These are phyloP conservation scores for Rhabdomys pumilio DNA, from an alignment of 2,797 vertebrate species.

Conservation along the genomic window DNA sequence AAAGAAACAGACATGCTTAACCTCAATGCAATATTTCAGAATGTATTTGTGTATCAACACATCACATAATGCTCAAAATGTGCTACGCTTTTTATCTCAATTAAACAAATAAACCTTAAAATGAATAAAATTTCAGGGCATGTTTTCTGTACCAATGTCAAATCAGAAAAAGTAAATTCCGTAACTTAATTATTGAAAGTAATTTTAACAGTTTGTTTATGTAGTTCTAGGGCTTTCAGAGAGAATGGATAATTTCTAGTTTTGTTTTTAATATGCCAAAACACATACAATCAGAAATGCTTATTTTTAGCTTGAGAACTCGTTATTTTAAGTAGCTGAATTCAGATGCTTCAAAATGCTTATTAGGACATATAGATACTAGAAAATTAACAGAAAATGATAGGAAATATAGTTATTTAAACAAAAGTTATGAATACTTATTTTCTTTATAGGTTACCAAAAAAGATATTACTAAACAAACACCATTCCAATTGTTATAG, in stretches of 20 bases:
- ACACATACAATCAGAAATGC: slow-evolving; percentile 68
- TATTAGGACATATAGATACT: background rate
- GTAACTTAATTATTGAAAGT: slow-evolving; percentile 66
- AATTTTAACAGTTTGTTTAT: slow-evolving; percentile 76
- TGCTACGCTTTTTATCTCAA: background rate
- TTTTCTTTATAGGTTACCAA: background rate
- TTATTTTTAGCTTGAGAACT: slow-evolving; percentile 77
- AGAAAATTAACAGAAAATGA: slow-evolving; percentile 41
- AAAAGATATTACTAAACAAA: background rate
- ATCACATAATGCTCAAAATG: background rate
- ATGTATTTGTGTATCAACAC: background rate
- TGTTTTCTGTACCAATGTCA: slow-evolving; percentile 77
- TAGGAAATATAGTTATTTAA: slow-evolving; percentile 59
- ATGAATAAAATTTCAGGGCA: slow-evolving; percentile 69
- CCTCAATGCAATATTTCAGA: background rate
- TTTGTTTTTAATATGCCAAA: slow-evolving; percentile 77
- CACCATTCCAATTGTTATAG: background rate
- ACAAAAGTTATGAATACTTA: background rate
- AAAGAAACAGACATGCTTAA: background rate
- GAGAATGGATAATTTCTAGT: slow-evolving; percentile 74
- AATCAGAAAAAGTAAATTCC: slow-evolving; percentile 75
- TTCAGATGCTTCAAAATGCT: slow-evolving; percentile 51
- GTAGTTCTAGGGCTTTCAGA: slow-evolving; percentile 79
- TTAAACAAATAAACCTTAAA: background rate
- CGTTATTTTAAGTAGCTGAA: background rate